phyloP scores from a whole-genome alignment of 2,888 invertebrate genomes.

The Diaperis boleti region DNA sequence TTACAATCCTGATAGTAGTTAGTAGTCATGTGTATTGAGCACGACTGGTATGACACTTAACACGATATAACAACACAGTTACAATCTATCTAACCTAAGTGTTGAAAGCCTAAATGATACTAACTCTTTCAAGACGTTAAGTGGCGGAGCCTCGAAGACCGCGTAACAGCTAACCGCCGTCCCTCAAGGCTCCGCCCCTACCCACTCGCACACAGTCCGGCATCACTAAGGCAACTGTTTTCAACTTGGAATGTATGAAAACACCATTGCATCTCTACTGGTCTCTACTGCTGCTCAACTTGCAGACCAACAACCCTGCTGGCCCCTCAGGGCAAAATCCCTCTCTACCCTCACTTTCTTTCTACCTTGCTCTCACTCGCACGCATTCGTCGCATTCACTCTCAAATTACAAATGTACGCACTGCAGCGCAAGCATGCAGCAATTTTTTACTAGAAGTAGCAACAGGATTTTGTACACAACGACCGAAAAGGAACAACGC shows the following conservation, averaged over 20 bases:
- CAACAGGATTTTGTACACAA: conserved; percentile 64
- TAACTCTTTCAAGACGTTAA: conserved; percentile 62
- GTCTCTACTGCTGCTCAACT: conserved; percentile 49
- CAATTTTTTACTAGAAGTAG: conserved; percentile 63
- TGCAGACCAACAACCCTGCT: conserved; percentile 31
- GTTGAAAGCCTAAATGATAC: conserved; percentile 67
- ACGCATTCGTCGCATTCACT: background rate
- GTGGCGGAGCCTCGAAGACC: conserved; percentile 45
- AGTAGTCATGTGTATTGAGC: conserved; percentile 67
- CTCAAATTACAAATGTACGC: conserved; percentile 38
- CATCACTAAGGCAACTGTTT: conserved; percentile 67
- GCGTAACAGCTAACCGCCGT: conserved; percentile 54
- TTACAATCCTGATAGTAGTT: conserved; percentile 62
- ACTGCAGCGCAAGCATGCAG: conserved; percentile 56
- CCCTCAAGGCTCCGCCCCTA: conserved; percentile 45
- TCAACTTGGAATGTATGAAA: conserved; percentile 67
- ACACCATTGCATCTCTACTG: conserved; percentile 61
- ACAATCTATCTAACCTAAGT: conserved; percentile 68
- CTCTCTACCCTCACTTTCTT: conserved; percentile 9
- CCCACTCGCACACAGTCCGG: conserved; percentile 52
- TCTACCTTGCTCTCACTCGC: conserved; percentile 2
- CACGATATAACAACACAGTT: conserved; percentile 68
- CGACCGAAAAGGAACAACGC: conserved; percentile 63
- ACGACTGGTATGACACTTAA: conserved; percentile 66
- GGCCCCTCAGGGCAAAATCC: conserved; percentile 11